A percentile compares a stretch with the other conserved stretches of the same genome.
Conservation (phyloP, 2,113 vertebrate genomes). For the Silurus meridionalis region DNA sequence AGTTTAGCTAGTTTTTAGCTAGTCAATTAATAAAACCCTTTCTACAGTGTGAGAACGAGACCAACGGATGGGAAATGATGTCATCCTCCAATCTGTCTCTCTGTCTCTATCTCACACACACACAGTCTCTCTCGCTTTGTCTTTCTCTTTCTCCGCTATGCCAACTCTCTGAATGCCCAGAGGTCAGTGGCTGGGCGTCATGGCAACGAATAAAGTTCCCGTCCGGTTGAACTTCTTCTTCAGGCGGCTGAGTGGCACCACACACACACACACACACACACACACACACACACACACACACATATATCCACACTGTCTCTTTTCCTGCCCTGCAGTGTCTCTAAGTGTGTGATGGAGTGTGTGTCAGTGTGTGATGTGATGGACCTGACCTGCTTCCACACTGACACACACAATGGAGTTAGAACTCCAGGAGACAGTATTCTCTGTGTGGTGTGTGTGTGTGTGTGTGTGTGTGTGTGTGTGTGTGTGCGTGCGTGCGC, state of each 20-base stretch:
- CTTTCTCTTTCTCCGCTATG: conserved; percentile 37
- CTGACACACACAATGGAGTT: conserved; percentile 20
- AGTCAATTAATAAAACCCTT: not conserved
- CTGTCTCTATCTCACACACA: conserved; percentile 1
- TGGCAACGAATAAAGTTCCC: conserved; percentile 53
- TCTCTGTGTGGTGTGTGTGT: not conserved
- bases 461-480: conserved; percentile 19
- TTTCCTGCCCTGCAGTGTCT: not conserved
- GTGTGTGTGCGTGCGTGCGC: not conserved
- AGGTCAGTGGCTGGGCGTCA: conserved; percentile 52
- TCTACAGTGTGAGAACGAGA: conserved; percentile 46
- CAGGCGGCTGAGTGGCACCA: conserved; percentile 48
- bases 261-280: conserved; percentile 19
- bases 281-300: conserved; percentile 29
- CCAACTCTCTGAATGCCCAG: conserved; percentile 47
- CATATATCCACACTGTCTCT: no score
- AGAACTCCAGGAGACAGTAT: conserved; percentile 12
- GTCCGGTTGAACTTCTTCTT: conserved; percentile 46
- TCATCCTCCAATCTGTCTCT: conserved; percentile 32
- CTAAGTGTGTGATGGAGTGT: conserved; percentile 28
- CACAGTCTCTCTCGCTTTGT: not conserved
- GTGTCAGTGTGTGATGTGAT: conserved; percentile 40
- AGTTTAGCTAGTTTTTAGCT: not conserved
- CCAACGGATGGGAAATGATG: conserved; percentile 51
- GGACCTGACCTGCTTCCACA: conserved; percentile 35